phyloP scores from a whole-genome alignment of 2,797 vertebrate genomes.

The Rhyacichthys aspro region DNA sequence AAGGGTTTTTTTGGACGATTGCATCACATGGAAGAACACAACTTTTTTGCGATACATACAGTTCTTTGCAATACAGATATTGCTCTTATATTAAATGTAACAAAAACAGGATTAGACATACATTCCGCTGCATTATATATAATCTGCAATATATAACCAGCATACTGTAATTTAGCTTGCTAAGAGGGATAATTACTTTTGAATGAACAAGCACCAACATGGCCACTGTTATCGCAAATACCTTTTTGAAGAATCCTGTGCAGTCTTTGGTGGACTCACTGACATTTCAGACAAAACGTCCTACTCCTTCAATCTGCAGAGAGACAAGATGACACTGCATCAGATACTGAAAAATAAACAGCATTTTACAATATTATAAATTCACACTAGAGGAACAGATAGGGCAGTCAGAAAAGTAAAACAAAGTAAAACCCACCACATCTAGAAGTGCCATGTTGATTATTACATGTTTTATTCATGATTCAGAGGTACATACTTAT shows the following conservation, averaged over 20 bases:
- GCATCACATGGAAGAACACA: no score
- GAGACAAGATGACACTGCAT: conserved; percentile 47
- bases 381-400: background rate
- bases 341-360: conserved; percentile 25
- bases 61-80: no score
- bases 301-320: conserved; percentile 62
- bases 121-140: no score
- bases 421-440: background rate
- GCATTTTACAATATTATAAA: background rate
- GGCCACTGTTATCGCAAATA: conserved; percentile 30
- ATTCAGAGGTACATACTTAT: no score
- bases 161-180: no score
- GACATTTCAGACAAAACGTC: conserved; percentile 75
- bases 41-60: no score
- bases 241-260: conserved; percentile 74
- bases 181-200: background rate
- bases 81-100: no score
- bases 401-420: background rate
- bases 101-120: no score
- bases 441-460: no score
- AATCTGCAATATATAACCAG: no score
- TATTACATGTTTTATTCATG: no score
- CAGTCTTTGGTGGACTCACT: conserved; percentile 74
- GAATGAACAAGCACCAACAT: background rate
- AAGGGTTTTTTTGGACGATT: no score